phyloP scores from a whole-genome alignment of 2,888 invertebrate genomes.

The Himalopsyche tibetana region DNA sequence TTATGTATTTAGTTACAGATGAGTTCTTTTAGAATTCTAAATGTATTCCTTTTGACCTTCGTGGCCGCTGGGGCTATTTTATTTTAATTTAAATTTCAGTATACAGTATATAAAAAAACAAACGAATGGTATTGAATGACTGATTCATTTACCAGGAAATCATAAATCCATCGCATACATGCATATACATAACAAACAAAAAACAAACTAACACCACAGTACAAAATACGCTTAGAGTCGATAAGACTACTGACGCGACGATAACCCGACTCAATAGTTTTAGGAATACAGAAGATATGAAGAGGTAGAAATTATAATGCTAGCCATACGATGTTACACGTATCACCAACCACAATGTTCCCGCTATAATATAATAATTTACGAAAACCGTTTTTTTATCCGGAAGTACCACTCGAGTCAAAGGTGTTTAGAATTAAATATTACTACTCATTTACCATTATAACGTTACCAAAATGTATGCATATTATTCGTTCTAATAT shows the following conservation, averaged over 20 bases:
- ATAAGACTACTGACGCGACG: neutral
- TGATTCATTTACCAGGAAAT: neutral
- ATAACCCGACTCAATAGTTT: neutral
- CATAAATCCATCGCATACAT: neutral
- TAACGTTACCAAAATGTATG: too few relatives aligned
- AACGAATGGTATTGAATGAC: neutral
- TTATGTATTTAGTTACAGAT: too few relatives aligned
- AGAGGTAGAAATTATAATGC: neutral
- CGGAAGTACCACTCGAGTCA: too few relatives aligned
- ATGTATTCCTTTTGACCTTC: neutral
- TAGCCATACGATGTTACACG: too few relatives aligned
- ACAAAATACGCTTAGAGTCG: neutral
- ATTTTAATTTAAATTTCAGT: neutral
- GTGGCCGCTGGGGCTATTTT: neutral
- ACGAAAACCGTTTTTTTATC: too few relatives aligned
- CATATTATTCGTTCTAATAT: too few relatives aligned
- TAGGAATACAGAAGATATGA: conserved; percentile 2
- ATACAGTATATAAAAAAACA: neutral
- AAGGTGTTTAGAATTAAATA: too few relatives aligned
- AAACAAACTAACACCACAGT: neutral
- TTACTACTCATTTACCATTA: too few relatives aligned
- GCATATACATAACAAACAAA: neutral
- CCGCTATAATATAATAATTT: too few relatives aligned
- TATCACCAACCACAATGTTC: too few relatives aligned
- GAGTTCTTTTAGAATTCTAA: too few relatives aligned